Base-by-base conservation (phyloP, 2,888 invertebrate genomes). In the Ptilodon capucinus region DNA sequence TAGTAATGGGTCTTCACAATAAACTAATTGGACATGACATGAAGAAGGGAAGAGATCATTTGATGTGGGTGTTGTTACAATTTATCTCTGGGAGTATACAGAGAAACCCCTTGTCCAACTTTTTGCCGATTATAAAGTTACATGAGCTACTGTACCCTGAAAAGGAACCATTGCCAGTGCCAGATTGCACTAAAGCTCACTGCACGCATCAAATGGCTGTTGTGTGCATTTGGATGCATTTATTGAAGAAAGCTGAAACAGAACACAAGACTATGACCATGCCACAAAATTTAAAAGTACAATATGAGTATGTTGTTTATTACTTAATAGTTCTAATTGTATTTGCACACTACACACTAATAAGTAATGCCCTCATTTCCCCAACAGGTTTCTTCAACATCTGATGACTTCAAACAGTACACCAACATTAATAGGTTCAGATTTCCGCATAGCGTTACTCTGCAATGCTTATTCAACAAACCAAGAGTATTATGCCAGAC, bases 31-130 rank as follows among this genome's bases (percentile, higher is more conserved):
- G 95, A 6, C 92, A 95, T 60, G 97, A 97, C 72, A 91, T 98
- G 76, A 93, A 95, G 51, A 96, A 97, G 81, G 98, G 98, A 0
- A 92, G 99, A 40, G 99, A 99, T 84, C 98, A 99, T 71, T 90
- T 99, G n/a, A 99, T 99, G 99, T 99, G 99, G 99, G 96, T 98
- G 16, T 89, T 99, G 14, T 89, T 99, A 36, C 99, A 99, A 86
- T 99, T 98, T 74, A 97, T 99, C 67, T 98, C 99, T 0, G 98
- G 98, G 41, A 98, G 97, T 74, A 98, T 98, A 70, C 97, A 98
- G 80, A 95, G 98, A 65, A 98, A 98, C 86, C 97, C 98, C 0
- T 84, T 97, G 40, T 94, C 95, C 0, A 97, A 97, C 78, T 97
- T 97, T 73, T 86, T 97, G 54, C 97, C 98, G 0, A 97, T 98